Percentiles rank a stretch among this genome's conserved stretches.
phyloP scores from a whole-genome alignment of 2,888 invertebrate species.

The Drosophila mimetica region DNA sequence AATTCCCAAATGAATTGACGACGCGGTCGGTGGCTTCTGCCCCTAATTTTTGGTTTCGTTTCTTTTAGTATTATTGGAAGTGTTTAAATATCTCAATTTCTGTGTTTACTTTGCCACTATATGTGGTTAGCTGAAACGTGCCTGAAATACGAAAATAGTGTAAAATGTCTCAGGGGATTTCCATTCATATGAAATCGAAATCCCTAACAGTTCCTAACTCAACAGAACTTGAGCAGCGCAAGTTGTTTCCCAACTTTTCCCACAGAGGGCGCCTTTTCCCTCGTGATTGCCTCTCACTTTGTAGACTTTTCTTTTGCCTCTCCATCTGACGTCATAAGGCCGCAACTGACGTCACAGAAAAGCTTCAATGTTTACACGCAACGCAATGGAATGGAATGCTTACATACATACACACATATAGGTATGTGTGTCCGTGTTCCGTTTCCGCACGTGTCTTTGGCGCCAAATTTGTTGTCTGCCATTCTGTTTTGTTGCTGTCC shows the following conservation, averaged over 20 bases:
- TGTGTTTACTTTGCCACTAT: constrained; percentile 4
- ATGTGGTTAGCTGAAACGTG: constrained; percentile 20
- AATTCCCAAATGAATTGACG: constrained; percentile 29
- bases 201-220: constrained; percentile 39
- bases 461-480: constrained; percentile 69
- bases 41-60: not conserved
- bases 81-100: constrained; percentile 30
- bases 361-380: constrained; percentile 67
- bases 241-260: constrained; percentile 5
- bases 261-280: constrained; percentile 31
- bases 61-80: constrained; percentile 20
- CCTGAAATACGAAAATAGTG: constrained; percentile 6
- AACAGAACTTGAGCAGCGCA: constrained; percentile 3
- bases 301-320: constrained; percentile 49
- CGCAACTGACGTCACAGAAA: constrained; percentile 71
- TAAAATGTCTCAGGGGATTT: not conserved
- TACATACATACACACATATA: not conserved
- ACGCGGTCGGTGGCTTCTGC: not conserved
- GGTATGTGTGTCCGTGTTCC: constrained; percentile 18
- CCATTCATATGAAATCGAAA: constrained; percentile 4
- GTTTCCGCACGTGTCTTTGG: constrained; percentile 54
- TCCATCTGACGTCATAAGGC: constrained; percentile 64
- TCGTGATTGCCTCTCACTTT: constrained; percentile 12
- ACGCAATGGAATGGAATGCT: constrained; percentile 37
- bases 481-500: constrained; percentile 37